Evolutionary conservation across 2,888 invertebrate genomes (phyloP).

Genomic region (Leptogaster cylindrica): DNA sequence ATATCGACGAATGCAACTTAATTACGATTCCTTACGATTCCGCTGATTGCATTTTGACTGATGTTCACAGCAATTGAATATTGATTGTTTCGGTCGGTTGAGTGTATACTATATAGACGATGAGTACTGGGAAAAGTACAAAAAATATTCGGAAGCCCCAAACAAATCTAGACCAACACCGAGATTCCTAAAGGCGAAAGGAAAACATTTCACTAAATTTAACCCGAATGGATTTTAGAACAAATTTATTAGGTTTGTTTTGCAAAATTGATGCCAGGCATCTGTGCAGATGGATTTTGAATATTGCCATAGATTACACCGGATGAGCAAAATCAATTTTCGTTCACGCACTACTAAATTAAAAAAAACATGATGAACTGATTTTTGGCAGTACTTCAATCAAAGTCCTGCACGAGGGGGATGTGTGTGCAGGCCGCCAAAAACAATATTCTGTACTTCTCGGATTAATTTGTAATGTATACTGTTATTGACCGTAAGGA

Average conservation of each 20-base stretch:
- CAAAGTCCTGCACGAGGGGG: background rate
- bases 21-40: constrained; percentile 15
- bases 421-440: background rate
- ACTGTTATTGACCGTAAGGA: background rate
- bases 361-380: no score
- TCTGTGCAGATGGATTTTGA: no score
- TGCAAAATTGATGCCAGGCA: no score
- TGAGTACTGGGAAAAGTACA: background rate
- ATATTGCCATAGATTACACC: no score
- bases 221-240: no score
- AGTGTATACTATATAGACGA: background rate
- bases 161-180: background rate
- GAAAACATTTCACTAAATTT: no score
- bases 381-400: constrained; percentile 23
- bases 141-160: background rate
- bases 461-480: background rate
- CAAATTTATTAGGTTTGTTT: no score
- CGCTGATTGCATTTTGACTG: constrained; percentile 22
- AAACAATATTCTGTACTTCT: background rate
- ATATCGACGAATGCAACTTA: constrained; percentile 3
- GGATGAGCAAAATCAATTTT: no score
- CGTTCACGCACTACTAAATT: no score
- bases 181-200: background rate
- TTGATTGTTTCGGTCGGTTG: background rate
- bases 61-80: constrained; percentile 4